Conservation (phyloP, 2,888 invertebrate genomes). For the Trichogramma evanescens region DNA sequence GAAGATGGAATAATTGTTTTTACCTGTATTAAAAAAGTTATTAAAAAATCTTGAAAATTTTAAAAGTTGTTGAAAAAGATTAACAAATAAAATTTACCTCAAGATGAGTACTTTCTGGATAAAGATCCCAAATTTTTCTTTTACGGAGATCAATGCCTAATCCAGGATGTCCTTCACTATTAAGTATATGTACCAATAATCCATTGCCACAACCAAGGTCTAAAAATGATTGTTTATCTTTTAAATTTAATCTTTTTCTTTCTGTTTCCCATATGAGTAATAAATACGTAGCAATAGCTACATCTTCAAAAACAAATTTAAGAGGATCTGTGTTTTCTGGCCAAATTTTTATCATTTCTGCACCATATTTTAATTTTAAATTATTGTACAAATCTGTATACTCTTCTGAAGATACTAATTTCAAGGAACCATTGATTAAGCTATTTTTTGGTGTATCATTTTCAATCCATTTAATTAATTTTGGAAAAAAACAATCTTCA, state of each 20-base stretch:
- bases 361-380: constrained; percentile 73
- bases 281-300: constrained; percentile 87
- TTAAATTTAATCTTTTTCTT: constrained; percentile 41
- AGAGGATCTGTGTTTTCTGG: constrained; percentile 86
- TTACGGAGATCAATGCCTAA: constrained; percentile 77
- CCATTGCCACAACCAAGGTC: constrained; percentile 99
- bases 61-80: not conserved
- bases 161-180: constrained; percentile 75
- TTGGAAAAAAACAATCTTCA: constrained; percentile 52
- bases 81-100: constrained; percentile 50
- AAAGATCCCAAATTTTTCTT: constrained; percentile 83
- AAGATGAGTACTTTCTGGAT: constrained; percentile 58
- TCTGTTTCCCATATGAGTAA: constrained; percentile 70
- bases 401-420: constrained; percentile 59
- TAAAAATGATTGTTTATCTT: constrained; percentile 62
- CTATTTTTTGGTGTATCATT: constrained; percentile 35
- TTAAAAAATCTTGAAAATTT: constrained; percentile 3
- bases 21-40: constrained; percentile 50
- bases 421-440: constrained; percentile 52
- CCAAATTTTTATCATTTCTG: constrained; percentile 74
- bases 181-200: constrained; percentile 77
- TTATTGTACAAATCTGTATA: constrained; percentile 67
- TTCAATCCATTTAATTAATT: constrained; percentile 59
- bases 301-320: constrained; percentile 94
- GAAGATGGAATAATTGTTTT: constrained; percentile 64